Conservation (phyloP, 2,797 vertebrate species). For the Notolepis coatsorum region DNA sequence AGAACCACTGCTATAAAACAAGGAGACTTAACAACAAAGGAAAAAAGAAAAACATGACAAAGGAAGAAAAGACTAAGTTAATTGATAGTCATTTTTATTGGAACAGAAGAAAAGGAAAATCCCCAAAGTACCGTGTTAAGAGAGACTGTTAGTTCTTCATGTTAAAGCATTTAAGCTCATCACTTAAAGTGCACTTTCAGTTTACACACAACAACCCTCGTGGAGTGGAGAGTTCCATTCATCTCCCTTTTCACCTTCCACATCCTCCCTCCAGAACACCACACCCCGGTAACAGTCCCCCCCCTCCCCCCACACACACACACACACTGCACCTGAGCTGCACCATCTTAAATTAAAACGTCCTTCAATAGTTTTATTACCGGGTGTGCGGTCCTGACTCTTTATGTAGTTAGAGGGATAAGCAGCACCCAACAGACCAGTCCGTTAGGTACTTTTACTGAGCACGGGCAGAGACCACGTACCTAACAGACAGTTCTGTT, state of each 20-base stretch:
- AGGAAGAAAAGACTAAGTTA: not conserved
- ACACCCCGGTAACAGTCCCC: conserved; percentile 15
- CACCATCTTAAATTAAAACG: no score
- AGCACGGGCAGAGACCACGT: no score
- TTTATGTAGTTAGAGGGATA: no score
- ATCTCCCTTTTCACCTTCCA: conserved; percentile 35
- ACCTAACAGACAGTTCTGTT: no score
- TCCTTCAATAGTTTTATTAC: no score
- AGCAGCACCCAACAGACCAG: no score
- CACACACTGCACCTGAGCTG: not conserved
- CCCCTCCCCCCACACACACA: conserved; percentile 2
- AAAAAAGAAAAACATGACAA: no score
- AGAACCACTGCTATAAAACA: no score
- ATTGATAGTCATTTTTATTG: conserved; percentile 73
- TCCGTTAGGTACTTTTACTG: no score
- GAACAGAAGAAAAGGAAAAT: conserved; percentile 63
- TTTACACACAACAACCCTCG: conserved; percentile 60
- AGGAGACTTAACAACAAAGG: no score
- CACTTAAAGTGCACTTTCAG: conserved; percentile 83
- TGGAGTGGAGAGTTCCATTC: conserved; percentile 18
- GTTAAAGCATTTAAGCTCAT: conserved; percentile 74
- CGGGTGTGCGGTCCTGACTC: no score
- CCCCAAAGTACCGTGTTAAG: conserved; percentile 58
- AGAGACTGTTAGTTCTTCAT: conserved; percentile 67
- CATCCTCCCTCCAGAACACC: conserved; percentile 26